Base-by-base conservation (phyloP, 2,797 vertebrate species). In the Mustela erminea region DNA sequence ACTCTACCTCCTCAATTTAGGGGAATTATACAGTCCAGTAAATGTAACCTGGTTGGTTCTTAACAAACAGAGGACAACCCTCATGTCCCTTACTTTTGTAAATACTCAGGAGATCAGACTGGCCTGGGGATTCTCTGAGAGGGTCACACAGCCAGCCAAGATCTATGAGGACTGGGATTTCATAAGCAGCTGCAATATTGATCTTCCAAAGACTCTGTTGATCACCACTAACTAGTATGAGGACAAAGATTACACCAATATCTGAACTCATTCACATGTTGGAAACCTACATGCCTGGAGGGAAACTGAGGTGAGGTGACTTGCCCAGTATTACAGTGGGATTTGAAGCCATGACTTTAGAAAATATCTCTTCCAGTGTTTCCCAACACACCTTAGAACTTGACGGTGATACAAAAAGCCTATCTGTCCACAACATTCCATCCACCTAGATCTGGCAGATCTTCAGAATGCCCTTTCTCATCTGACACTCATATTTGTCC, bases 251-350 rank as follows among this genome's bases (percentile, higher is more conserved):
- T n/a, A 27, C 32, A 64, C 35, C 66, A 46, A n/a, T 27, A 14
- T 1, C 1, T 20, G 17, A 49, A 12, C 64, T 49, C 54, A 10
- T 2, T 17, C n/a, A 1, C 12, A 5, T 1, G 0, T 29, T 3
- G 1, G 64, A 41, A 41, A 32, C 32, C 64, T 20, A 70, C 1
- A 7, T 46, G 4, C 3, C 9, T 7, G 2, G 56, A 9, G 5
- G 3, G 3, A 49, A 32, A 3, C 4, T 3, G 49, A 52, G 41
- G 13, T 23, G 3, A 43, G 1, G 2, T 3, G 17, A 64, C 29
- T 6, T 17, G 18, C 35, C 35, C 35, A 25, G 0, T 27, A 58
- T 52, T 11, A 70, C 11, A 3, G n/a, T 29, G 56, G 35, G 43
- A 18, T 12, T 11, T 12, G 20, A 25, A 9, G 17, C 46, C 25